phyloP scores from a whole-genome alignment of 2,113 vertebrate genomes.

The Ochotona princeps region DNA sequence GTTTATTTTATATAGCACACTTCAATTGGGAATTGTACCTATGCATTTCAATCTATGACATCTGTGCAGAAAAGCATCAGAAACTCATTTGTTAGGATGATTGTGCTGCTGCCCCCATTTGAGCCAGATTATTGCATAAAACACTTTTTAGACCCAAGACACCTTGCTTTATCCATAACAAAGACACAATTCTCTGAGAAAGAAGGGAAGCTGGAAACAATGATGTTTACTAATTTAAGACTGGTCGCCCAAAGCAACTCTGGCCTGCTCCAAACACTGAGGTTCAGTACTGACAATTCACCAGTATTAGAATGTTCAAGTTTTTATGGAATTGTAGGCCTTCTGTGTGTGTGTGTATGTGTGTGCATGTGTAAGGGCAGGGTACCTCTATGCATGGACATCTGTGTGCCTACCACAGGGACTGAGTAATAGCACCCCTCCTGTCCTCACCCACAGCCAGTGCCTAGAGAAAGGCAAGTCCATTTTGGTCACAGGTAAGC shows the following conservation, averaged over 20 bases:
- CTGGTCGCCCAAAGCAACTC: background rate
- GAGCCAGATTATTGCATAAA: constrained; percentile 86
- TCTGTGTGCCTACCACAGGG: background rate
- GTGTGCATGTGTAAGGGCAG: too few relatives aligned
- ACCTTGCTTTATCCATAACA: constrained; percentile 88
- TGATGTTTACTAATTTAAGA: constrained; percentile 33
- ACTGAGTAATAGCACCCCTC: constrained; percentile 8
- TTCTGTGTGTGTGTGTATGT: background rate
- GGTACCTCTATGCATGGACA: background rate
- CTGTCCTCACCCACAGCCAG: constrained; percentile 44
- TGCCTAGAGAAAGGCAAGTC: constrained; percentile 58
- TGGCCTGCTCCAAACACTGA: constrained; percentile 40
- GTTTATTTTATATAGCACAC: constrained; percentile 92
- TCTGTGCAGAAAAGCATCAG: constrained; percentile 79
- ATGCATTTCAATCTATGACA: constrained; percentile 82
- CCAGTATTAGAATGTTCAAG: background rate
- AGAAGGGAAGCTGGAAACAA: constrained; percentile 37
- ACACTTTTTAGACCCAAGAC: constrained; percentile 90
- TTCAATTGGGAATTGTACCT: constrained; percentile 90
- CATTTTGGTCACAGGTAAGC: constrained; percentile 60
- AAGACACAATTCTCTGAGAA: constrained; percentile 75
- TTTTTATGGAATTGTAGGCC: background rate
- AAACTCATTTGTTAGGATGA: constrained; percentile 86
- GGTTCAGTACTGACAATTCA: constrained; percentile 45
- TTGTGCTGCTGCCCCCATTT: constrained; percentile 92